Percentiles rank a stretch among this genome's conserved stretches.
Evolutionary conservation across 2,113 vertebrate species (phyloP).

Genomic region (Pomatostomus ruficeps): DNA sequence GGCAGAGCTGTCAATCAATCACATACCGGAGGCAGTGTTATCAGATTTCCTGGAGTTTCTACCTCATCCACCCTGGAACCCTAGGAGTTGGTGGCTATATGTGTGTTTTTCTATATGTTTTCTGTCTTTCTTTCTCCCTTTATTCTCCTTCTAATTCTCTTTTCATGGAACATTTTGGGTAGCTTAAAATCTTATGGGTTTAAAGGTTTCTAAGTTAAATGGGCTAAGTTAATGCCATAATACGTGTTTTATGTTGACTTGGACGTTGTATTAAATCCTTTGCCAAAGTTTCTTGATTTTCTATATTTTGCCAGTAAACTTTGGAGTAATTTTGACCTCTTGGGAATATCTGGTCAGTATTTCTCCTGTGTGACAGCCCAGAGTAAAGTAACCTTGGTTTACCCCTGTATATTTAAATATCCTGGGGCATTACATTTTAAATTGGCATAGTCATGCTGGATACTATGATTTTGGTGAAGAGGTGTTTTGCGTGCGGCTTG

Average conservation of each 20-base stretch:
- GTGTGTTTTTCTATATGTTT: neutral
- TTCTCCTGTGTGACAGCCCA: neutral
- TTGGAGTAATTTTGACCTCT: neutral
- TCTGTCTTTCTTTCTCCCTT: neutral
- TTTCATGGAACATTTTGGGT: neutral
- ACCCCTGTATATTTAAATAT: too few species aligned
- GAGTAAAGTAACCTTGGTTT: too few species aligned
- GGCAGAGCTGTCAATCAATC: neutral
- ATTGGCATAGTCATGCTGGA: too few species aligned
- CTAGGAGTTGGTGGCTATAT: neutral
- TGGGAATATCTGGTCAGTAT: neutral
- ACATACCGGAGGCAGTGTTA: neutral
- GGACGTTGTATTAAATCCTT: neutral
- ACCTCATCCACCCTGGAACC: neutral
- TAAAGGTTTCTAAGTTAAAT: neutral
- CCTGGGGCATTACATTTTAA: too few species aligned
- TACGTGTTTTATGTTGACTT: neutral
- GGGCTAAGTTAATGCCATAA: neutral
- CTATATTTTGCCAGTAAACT: neutral
- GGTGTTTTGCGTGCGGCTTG: too few species aligned
- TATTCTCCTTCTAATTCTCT: neutral
- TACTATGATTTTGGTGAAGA: too few species aligned
- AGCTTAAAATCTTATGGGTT: neutral
- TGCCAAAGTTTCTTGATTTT: neutral
- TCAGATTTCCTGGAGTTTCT: neutral